phyloP scores from a whole-genome alignment of 2,888 invertebrate species.

The Pachliopta kotzebuea region DNA sequence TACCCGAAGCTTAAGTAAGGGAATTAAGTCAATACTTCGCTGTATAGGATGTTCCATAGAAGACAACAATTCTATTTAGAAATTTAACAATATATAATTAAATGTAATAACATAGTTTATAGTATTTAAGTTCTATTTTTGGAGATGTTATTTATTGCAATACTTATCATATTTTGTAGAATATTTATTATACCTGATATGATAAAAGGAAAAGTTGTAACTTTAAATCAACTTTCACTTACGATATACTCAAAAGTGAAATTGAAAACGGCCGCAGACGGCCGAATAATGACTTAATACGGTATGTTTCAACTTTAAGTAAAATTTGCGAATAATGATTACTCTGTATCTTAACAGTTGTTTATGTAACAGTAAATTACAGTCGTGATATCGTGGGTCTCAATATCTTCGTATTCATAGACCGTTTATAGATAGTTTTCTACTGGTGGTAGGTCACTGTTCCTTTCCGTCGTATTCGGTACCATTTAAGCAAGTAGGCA shows the following conservation, averaged over 20 bases:
- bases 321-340: background rate
- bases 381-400: background rate
- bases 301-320: conserved; percentile 31
- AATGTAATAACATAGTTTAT: no score
- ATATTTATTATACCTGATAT: conserved; percentile 30
- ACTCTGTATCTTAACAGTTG: background rate
- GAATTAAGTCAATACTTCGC: conserved; percentile 17
- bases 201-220: conserved; percentile 71
- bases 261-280: conserved; percentile 53
- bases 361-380: background rate
- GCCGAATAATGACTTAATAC: conserved; percentile 54
- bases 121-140: background rate
- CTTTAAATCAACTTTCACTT: conserved; percentile 70
- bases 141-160: background rate
- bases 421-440: no score
- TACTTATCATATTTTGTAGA: background rate
- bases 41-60: conserved; percentile 4
- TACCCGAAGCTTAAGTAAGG: conserved; percentile 25
- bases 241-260: conserved; percentile 75
- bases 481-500: no score
- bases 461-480: no score
- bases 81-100: background rate
- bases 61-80: background rate
- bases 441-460: no score
- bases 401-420: background rate